Evolutionary conservation across 92 coral and sea anemone species (phyloP).

Genomic region (Phenganax stokvisi): DNA sequence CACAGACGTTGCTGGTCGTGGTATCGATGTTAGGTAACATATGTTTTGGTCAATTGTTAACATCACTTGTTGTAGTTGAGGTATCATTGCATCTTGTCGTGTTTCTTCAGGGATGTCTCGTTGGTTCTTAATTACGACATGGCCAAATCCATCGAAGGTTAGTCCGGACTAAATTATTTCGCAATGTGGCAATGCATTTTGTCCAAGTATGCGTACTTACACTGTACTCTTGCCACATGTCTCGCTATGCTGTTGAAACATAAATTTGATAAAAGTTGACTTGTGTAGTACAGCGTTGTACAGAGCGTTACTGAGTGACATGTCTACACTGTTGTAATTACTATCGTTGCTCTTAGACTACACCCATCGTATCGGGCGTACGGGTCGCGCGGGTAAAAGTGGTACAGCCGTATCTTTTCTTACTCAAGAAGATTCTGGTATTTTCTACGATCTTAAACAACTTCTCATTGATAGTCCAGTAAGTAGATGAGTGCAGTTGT

Average conservation of each 20-base stretch:
- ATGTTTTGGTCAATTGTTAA: neutral
- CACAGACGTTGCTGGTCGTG: conserved; percentile 99
- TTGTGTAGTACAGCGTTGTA: no score
- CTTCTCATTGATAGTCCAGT: conserved; percentile 76
- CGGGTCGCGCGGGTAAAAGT: conserved; percentile 97
- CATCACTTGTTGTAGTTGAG: no score
- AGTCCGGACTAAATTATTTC: neutral
- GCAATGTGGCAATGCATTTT: no score
- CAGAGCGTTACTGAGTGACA: neutral
- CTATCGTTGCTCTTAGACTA: conserved; percentile 52
- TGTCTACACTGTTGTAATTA: neutral
- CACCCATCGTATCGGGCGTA: conserved; percentile 99
- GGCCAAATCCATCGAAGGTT: conserved; percentile 99
- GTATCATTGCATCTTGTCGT: neutral
- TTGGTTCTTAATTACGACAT: conserved; percentile 96
- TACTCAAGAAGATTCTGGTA: conserved; percentile 77
- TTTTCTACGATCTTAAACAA: conserved; percentile 94
- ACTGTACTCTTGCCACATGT: no score
- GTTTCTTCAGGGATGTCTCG: conserved; percentile 78
- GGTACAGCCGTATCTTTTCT: conserved; percentile 81
- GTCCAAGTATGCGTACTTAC: no score
- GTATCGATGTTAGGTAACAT: conserved; percentile 93
- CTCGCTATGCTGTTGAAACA: no score
- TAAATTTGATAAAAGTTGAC: no score
- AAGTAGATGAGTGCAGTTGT: conserved; percentile 19